A percentile compares a stretch with the other conserved stretches of the same genome.
These are phyloP conservation scores for Panulirus ornatus DNA, from an alignment of 1,140 invertebrate species.

Conservation along the genomic window DNA sequence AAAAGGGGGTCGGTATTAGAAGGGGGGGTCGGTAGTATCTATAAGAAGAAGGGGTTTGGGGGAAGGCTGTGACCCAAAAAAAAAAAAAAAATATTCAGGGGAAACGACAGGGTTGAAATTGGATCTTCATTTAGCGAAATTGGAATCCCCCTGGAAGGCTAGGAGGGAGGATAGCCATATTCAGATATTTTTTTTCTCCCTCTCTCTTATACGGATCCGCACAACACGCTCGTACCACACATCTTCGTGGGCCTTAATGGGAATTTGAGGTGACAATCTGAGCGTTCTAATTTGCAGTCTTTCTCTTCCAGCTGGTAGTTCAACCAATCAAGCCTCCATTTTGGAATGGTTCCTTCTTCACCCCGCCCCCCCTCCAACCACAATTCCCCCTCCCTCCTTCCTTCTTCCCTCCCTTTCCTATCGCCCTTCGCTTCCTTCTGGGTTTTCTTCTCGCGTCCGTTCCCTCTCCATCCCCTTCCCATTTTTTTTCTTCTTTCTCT, in stretches of 20 bases:
- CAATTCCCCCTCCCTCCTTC: constrained; percentile 21
- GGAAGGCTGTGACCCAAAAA: neutral
- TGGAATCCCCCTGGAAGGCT: constrained; percentile 28
- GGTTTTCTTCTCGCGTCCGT: neutral
- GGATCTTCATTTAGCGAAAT: constrained; percentile 49
- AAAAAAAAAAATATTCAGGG: constrained; percentile 5
- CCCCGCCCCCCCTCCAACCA: constrained; percentile 6
- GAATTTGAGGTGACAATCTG: constrained; percentile 39
- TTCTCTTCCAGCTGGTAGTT: constrained; percentile 32
- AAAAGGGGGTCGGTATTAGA: neutral
- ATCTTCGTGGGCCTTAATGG: neutral
- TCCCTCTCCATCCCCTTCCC: constrained; percentile 32
- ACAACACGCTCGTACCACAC: neutral
- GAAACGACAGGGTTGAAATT: constrained; percentile 52
- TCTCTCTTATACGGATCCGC: neutral
- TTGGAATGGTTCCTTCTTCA: constrained; percentile 23
- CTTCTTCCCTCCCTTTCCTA: neutral
- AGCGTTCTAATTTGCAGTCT: constrained; percentile 61
- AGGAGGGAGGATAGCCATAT: neutral
- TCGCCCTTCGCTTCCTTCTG: neutral
- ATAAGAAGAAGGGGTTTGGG: no score
- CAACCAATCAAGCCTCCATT: constrained; percentile 21
- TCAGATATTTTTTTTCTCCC: constrained; percentile 27
- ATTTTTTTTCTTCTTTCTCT: constrained; percentile 44
- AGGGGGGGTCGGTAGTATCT: no score